Conservation (phyloP, 2,113 vertebrate species). For the rat (Rattus norvegicus) region GRCr8 NC_086031.1:104545501-104546000, state of each 20-base stretch:
- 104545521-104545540: not conserved
- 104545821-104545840: not conserved
- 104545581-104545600: not conserved
- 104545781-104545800: not conserved
- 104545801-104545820: not conserved
- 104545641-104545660: not conserved
- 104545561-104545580: too few species aligned
- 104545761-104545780: not conserved
- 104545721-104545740: not conserved
- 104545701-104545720: not conserved
- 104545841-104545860: not conserved
- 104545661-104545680: not conserved
- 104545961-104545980: not conserved
- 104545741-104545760: too few species aligned
- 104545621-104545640: not conserved
- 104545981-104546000: not conserved
- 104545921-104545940: constrained; percentile 33
- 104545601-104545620: not conserved
- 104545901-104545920: constrained; percentile 25
- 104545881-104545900: not conserved
- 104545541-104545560: not conserved
- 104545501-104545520: not conserved
- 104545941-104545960: constrained; percentile 50
- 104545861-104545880: not conserved
- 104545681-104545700: not conserved